These are phyloP conservation scores for Aeoliscus strigatus DNA, from an alignment of 2,797 vertebrate genomes.

Conservation along the genomic window DNA sequence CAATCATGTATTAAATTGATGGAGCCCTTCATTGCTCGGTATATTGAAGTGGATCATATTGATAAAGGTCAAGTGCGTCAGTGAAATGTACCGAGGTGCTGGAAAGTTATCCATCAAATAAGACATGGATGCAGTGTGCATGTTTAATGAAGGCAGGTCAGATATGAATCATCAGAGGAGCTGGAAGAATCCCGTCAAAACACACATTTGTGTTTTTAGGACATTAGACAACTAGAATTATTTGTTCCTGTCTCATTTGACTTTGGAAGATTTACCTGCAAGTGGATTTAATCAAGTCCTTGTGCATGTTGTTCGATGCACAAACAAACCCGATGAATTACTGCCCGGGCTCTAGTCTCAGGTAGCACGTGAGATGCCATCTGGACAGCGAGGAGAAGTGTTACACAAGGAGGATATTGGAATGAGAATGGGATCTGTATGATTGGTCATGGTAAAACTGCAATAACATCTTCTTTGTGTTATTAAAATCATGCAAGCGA, in stretches of 20 bases:
- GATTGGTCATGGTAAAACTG: slow-evolving; percentile 51
- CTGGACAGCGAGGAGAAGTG: slow-evolving; percentile 40
- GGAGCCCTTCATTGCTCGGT: slow-evolving; percentile 43
- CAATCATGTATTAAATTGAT: slow-evolving; percentile 55
- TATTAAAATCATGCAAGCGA: too few species aligned
- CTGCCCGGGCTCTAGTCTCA: slow-evolving; percentile 26
- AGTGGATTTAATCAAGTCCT: not conserved
- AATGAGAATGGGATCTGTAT: slow-evolving; percentile 38
- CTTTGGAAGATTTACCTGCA: too few species aligned
- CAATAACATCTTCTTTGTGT: too few species aligned
- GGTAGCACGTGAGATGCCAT: slow-evolving; percentile 36
- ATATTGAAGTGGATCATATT: slow-evolving; percentile 56
- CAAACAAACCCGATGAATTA: slow-evolving; percentile 21
- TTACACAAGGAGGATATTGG: slow-evolving; percentile 56
- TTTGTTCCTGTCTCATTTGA: too few species aligned
- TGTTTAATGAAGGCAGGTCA: slow-evolving; percentile 41
- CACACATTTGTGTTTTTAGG: slow-evolving; percentile 1
- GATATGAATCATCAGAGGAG: slow-evolving; percentile 14
- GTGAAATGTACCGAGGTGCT: slow-evolving; percentile 54
- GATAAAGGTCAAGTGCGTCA: slow-evolving; percentile 65
- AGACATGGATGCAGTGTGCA: slow-evolving; percentile 47
- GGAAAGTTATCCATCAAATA: slow-evolving; percentile 61
- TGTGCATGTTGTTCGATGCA: slow-evolving; percentile 17
- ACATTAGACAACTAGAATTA: too few species aligned
- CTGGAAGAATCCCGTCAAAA: slow-evolving; percentile 17